These are phyloP conservation scores for Hippasteria phrygiana DNA, from an alignment of 53 echinoderm and acorn worm genomes.

Conservation along the genomic window DNA sequence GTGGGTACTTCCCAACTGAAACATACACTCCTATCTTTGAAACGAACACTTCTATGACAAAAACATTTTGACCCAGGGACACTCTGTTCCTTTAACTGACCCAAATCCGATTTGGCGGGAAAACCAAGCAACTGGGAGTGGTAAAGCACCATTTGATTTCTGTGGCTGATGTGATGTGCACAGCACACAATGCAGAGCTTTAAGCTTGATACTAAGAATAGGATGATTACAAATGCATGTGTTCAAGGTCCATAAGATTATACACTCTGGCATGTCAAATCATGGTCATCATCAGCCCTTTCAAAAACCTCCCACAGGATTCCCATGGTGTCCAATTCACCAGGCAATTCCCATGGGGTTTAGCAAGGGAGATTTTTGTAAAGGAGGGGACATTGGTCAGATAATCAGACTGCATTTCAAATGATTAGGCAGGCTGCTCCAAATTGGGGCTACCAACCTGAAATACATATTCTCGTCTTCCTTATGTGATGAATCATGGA, in stretches of 20 bases:
- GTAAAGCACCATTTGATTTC: conserved; percentile 5
- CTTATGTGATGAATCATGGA: no score
- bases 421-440: no score
- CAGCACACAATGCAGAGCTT: conserved; percentile 22
- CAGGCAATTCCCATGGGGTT: no score
- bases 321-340: background rate
- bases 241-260: conserved; percentile 7
- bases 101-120: conserved; percentile 45
- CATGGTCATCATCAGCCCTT: background rate
- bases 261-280: background rate
- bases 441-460: no score
- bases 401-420: no score
- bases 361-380: no score
- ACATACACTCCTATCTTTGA: no score
- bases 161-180: background rate
- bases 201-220: conserved; percentile 17
- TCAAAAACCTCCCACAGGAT: background rate
- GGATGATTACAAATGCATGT: conserved; percentile 10
- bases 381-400: no score
- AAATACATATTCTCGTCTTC: no score
- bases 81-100: conserved; percentile 47
- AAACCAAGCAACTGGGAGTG: conserved; percentile 32
- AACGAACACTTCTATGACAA: no score
- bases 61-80: background rate
- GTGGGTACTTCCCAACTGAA: no score